Evolutionary conservation across 2,888 invertebrate genomes (phyloP), one percentile per base, ranked within the genome.

Genomic region (Lumbricus terrestris): DNA sequence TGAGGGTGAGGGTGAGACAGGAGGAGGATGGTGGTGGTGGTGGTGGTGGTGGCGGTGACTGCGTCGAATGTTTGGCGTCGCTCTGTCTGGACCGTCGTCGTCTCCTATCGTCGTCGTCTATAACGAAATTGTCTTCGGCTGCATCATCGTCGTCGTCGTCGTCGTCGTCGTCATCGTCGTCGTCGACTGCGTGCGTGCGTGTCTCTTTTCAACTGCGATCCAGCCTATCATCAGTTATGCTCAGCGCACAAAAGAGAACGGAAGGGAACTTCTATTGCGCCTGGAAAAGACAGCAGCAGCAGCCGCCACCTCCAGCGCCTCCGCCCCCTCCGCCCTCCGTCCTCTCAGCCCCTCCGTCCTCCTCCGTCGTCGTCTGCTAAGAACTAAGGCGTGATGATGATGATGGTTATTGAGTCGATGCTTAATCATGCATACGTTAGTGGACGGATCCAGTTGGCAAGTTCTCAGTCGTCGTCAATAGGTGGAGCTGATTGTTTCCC

Each of bases 201-300:
- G 69, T n/a, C 29, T 69, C 69, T 69, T 69, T 69, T 69, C 69
- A 69, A 69, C 69, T 8, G 54, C 54, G n/a, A 69, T 29, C 69
- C 69, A 54, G 29, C 69, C 69, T 69, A 69, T 69, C 69, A 69
- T 69, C 69, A 69, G 69, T 69, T 69, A 69, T 69, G 69, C 69
- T 69, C 69, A 69, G 69, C 69, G 69, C 69, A 69, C 69, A 69
- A 69, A 69, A 69, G 69, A 69, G n/a, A n/a, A 69, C n/a, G 69
- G 69, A 69, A 69, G 69, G 69, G 69, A 69, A 69, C 69, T 69
- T 69, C n/a, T 69, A 69, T 11, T 29, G 69, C 69, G 69, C 69
- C 69, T 69, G 69, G 8, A n/a, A 69, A 69, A 69, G 69, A 69
- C 69, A 1, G 69, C 15, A 47, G 20, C 47, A 18, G 47, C 47